These are phyloP conservation scores for Oenanthe oenanthe DNA, from an alignment of 2,113 vertebrate genomes.

Conservation along the genomic window DNA sequence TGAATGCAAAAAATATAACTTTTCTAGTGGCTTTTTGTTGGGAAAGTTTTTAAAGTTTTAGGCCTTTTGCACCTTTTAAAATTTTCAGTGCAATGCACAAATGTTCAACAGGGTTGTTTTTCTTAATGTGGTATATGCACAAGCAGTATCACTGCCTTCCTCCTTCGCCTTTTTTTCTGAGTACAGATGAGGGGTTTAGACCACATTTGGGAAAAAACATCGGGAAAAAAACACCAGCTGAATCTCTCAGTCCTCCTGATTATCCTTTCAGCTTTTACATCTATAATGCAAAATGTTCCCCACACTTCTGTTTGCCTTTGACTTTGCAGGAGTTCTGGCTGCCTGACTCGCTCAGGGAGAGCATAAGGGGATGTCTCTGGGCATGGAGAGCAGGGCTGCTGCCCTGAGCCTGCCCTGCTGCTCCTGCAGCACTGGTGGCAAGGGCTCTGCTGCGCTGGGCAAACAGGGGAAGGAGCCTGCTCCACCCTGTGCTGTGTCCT, in stretches of 20 bases:
- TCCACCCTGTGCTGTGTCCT: fast-evolving
- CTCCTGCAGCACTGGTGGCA: fast-evolving
- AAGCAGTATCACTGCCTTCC: not conserved
- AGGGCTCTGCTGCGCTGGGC: not conserved
- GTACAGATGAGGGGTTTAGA: not conserved
- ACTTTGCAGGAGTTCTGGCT: not conserved
- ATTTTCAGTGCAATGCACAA: not conserved
- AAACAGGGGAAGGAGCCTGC: fast-evolving
- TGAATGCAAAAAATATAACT: not conserved
- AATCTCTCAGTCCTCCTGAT: not conserved
- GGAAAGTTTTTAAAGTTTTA: not conserved
- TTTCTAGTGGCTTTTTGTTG: not conserved
- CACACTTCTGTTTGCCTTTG: not conserved
- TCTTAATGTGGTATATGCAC: fast-evolving
- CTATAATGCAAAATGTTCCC: not conserved
- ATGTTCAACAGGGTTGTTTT: fast-evolving
- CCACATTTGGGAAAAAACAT: not conserved
- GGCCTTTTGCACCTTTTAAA: not conserved
- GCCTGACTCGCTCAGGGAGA: fast-evolving
- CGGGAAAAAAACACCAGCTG: not conserved
- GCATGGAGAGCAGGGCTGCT: not conserved
- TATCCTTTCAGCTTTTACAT: not conserved
- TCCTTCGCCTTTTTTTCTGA: not conserved
- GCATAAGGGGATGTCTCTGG: not conserved
- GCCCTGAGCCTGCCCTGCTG: not conserved